A percentile compares a stretch with the other conserved stretches of the same genome.
Conservation (phyloP, 2,888 invertebrate species). For the Campaea margaritaria region DNA sequence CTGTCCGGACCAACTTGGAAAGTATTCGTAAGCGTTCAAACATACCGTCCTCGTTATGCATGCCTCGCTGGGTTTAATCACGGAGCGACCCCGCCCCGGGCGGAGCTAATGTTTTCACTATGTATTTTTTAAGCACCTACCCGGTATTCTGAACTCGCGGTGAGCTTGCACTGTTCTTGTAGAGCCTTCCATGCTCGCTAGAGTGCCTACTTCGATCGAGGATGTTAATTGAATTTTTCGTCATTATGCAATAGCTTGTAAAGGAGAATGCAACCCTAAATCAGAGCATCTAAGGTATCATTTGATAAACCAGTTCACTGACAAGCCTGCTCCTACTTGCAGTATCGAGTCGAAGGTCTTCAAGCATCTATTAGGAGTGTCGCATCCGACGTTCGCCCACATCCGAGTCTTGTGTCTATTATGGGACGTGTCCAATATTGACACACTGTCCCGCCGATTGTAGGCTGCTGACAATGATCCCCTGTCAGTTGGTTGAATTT, state of each 20-base stretch:
- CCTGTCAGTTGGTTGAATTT: conserved; percentile 70
- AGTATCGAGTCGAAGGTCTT: conserved; percentile 65
- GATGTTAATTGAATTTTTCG: conserved; percentile 15
- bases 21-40: conserved; percentile 82
- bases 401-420: conserved; percentile 68
- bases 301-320: conserved; percentile 15
- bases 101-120: conserved; percentile 79
- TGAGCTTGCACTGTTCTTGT: conserved; percentile 48
- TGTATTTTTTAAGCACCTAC: conserved; percentile 79
- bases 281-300: neutral
- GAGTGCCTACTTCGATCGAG: conserved; percentile 13
- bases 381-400: conserved; percentile 65
- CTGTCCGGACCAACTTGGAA: conserved; percentile 74
- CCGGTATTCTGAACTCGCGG: conserved; percentile 49
- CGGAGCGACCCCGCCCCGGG: conserved; percentile 72
- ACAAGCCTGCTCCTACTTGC: conserved; percentile 49
- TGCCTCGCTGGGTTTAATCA: conserved; percentile 83
- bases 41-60: conserved; percentile 81
- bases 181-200: conserved; percentile 5
- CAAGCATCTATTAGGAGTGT: conserved; percentile 66
- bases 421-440: conserved; percentile 76
- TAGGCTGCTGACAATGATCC: conserved; percentile 71
- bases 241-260: neutral
- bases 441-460: conserved; percentile 74
- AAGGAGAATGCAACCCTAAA: conserved; percentile 13